A percentile compares a stretch with the other conserved stretches of the same genome.
Conservation (phyloP, 2,113 vertebrate genomes). For the Cheilinus undulatus region DNA sequence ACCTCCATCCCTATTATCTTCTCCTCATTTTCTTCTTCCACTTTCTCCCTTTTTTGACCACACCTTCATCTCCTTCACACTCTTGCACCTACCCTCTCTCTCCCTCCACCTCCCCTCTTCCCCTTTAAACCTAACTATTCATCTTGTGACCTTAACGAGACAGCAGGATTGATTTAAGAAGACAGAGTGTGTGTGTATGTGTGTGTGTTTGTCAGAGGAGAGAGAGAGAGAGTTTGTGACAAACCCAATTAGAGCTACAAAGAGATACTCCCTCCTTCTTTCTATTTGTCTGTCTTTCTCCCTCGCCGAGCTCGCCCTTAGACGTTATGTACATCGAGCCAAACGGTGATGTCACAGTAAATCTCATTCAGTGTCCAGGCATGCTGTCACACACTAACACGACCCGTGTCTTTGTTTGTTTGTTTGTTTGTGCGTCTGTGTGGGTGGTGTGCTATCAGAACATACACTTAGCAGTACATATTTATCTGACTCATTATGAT, state of each 20-base stretch:
- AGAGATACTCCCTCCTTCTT: slow-evolving; percentile 27
- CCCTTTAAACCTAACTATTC: slow-evolving; percentile 56
- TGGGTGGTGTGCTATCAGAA: slow-evolving; percentile 60
- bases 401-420: slow-evolving; percentile 18
- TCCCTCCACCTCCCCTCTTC: slow-evolving; percentile 4
- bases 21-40: slow-evolving; percentile 1
- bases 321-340: slow-evolving; percentile 55
- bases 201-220: neutral
- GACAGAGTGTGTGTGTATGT: slow-evolving; percentile 2
- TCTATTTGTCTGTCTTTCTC: slow-evolving; percentile 2
- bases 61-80: slow-evolving; percentile 28
- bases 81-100: slow-evolving; percentile 12
- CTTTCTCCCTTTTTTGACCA: neutral
- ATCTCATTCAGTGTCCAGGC: slow-evolving; percentile 52
- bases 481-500: slow-evolving; percentile 68
- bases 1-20: too few species aligned
- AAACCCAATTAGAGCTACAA: slow-evolving; percentile 53
- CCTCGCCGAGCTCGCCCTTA: slow-evolving; percentile 14
- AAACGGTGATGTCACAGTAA: slow-evolving; percentile 69
- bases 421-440: slow-evolving; percentile 51
- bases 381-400: slow-evolving; percentile 39
- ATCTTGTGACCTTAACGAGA: slow-evolving; percentile 62
- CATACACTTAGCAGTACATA: slow-evolving; percentile 59
- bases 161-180: slow-evolving; percentile 49
- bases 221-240: slow-evolving; percentile 14